Evolutionary conservation across 1,140 invertebrate genomes (phyloP).

Genomic region (Neelides sp.): DNA sequence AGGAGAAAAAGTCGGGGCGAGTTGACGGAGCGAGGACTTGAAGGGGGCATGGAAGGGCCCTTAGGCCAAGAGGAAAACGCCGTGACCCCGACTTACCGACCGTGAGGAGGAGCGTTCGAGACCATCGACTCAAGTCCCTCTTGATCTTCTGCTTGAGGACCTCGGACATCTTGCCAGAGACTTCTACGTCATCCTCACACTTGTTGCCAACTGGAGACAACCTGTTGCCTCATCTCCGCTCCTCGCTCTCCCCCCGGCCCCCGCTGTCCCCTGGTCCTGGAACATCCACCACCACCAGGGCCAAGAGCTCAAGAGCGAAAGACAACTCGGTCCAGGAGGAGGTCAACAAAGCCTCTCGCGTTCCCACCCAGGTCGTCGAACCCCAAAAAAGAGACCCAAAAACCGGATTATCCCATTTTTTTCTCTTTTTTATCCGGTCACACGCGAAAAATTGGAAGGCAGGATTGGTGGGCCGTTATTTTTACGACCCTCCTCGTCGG

Average conservation of each 20-base stretch:
- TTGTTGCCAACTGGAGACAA: slow-evolving; percentile 25
- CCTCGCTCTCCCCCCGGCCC: not conserved
- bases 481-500: slow-evolving; percentile 19
- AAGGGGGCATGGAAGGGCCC: not conserved
- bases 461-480: slow-evolving; percentile 28
- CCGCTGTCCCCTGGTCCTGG: not conserved
- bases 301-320: not conserved
- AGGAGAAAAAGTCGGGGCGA: not conserved
- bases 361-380: slow-evolving; percentile 24
- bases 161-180: slow-evolving; percentile 25
- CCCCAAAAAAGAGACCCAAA: slow-evolving; percentile 23
- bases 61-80: not conserved
- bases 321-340: not conserved
- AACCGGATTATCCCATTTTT: slow-evolving; percentile 25
- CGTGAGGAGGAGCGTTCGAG: slow-evolving; percentile 25
- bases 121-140: slow-evolving; percentile 29
- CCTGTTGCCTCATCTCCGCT: slow-evolving; percentile 25
- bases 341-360: not conserved
- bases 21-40: not conserved
- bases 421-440: slow-evolving; percentile 28
- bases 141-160: slow-evolving; percentile 21
- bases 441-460: slow-evolving; percentile 24
- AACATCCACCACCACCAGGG: not conserved
- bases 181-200: slow-evolving; percentile 25
- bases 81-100: slow-evolving; percentile 28